Percentiles rank a stretch among this genome's conserved stretches.
phyloP scores from a whole-genome alignment of 2,888 invertebrate genomes.

The Syritta pipiens region DNA sequence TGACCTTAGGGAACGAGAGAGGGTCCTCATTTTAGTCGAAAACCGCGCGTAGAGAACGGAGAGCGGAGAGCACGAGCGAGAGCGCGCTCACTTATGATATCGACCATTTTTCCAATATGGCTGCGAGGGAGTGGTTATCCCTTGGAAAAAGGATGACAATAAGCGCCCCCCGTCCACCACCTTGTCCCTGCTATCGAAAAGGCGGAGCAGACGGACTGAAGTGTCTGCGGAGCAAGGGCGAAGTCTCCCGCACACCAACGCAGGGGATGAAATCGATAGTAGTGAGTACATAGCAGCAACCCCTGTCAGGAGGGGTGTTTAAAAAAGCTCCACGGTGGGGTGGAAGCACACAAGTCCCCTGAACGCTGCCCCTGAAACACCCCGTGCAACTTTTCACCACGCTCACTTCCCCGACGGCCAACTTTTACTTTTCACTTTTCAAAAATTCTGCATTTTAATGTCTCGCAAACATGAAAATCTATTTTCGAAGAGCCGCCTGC shows the following conservation, averaged over 20 bases:
- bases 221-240: constrained; percentile 26
- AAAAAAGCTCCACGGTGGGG: constrained; percentile 2
- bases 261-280: neutral
- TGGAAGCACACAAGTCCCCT: neutral
- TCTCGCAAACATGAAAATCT: constrained; percentile 36
- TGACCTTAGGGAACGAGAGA: constrained; percentile 75
- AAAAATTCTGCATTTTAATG: constrained; percentile 15
- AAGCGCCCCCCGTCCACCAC: too few species aligned
- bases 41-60: constrained; percentile 21
- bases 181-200: constrained; percentile 31
- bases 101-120: constrained; percentile 75
- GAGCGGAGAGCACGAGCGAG: constrained; percentile 26
- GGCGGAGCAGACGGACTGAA: constrained; percentile 63
- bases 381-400: constrained; percentile 16
- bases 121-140: constrained; percentile 78
- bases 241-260: constrained; percentile 20
- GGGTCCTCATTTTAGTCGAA: constrained; percentile 27
- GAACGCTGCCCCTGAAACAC: neutral
- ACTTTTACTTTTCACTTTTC: constrained; percentile 28
- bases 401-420: neutral
- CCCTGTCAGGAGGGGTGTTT: neutral
- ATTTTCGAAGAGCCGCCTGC: constrained; percentile 14
- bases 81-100: constrained; percentile 61
- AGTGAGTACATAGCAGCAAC: constrained; percentile 3
- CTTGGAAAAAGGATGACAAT: neutral